Conservation (phyloP, 2,888 invertebrate species). For the Drosophila rubida region DNA sequence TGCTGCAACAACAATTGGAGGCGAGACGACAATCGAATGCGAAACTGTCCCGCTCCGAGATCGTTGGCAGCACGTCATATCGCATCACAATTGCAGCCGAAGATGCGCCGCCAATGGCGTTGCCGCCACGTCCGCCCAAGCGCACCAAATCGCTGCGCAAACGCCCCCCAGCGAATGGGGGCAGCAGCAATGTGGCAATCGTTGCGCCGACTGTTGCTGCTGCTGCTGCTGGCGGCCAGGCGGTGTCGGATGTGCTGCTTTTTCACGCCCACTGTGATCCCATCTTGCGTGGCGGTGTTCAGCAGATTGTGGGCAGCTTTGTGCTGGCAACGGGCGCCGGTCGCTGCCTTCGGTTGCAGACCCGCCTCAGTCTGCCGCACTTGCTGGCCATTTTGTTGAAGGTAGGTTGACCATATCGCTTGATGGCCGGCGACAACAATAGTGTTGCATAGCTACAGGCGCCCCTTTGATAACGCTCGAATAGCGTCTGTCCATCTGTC, state of each 20-base stretch:
- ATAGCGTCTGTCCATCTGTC: neutral
- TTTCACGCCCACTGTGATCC: constrained; percentile 84
- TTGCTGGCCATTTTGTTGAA: constrained; percentile 83
- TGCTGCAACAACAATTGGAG: constrained; percentile 61
- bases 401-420: constrained; percentile 67
- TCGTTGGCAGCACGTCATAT: constrained; percentile 66
- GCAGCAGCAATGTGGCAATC: neutral
- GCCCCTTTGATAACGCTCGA: constrained; percentile 36
- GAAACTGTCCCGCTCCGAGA: constrained; percentile 82
- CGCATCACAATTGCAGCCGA: constrained; percentile 67
- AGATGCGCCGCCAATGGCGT: constrained; percentile 70
- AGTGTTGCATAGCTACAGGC: constrained; percentile 25
- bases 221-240: constrained; percentile 36
- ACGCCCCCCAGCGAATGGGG: constrained; percentile 23
- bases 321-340: constrained; percentile 74
- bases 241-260: constrained; percentile 81
- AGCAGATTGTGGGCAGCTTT: constrained; percentile 84
- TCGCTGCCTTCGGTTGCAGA: constrained; percentile 55
- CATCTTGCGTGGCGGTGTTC: constrained; percentile 84
- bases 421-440: constrained; percentile 15
- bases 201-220: constrained; percentile 7
- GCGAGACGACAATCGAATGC: constrained; percentile 26
- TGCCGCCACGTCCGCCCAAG: constrained; percentile 75
- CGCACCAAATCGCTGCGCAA: constrained; percentile 81
- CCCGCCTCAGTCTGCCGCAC: constrained; percentile 75